These are phyloP conservation scores for Ahaetulla prasina DNA, from an alignment of 2,113 vertebrate genomes.

Conservation along the genomic window DNA sequence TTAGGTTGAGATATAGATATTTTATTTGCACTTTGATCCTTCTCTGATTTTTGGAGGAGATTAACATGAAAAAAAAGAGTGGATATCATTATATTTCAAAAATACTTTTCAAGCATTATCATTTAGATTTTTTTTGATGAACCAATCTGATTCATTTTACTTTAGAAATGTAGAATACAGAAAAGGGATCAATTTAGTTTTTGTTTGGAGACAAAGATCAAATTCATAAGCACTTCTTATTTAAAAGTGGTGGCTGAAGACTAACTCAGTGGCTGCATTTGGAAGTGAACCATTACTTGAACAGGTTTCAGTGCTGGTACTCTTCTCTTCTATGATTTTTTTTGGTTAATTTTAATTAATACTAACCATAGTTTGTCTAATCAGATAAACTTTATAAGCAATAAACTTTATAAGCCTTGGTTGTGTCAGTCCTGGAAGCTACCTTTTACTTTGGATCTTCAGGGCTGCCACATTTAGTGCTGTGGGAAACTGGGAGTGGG, in stretches of 20 bases:
- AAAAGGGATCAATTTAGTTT: not conserved
- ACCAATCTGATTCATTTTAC: not conserved
- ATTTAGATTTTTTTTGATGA: not conserved
- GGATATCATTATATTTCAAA: not conserved
- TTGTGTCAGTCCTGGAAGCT: not conserved
- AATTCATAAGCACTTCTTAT: not conserved
- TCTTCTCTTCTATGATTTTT: not conserved
- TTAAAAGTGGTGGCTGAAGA: not conserved
- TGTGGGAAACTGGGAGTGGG: too few species aligned
- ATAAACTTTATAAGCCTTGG: not conserved
- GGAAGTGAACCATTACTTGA: not conserved
- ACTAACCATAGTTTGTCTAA: not conserved
- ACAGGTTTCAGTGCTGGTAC: not conserved
- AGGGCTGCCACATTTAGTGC: too few species aligned
- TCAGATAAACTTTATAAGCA: not conserved
- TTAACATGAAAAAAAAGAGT: not conserved
- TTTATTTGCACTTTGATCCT: not conserved
- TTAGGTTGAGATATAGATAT: not conserved
- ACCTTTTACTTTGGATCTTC: too few species aligned
- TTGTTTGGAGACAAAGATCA: not conserved
- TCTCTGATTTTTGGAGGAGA: not conserved
- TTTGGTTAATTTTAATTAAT: not conserved
- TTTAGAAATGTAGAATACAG: not conserved
- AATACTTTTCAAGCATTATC: not conserved
- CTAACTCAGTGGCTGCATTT: not conserved